phyloP scores from a whole-genome alignment of 2,888 invertebrate genomes.

The Cerastis leucographa region DNA sequence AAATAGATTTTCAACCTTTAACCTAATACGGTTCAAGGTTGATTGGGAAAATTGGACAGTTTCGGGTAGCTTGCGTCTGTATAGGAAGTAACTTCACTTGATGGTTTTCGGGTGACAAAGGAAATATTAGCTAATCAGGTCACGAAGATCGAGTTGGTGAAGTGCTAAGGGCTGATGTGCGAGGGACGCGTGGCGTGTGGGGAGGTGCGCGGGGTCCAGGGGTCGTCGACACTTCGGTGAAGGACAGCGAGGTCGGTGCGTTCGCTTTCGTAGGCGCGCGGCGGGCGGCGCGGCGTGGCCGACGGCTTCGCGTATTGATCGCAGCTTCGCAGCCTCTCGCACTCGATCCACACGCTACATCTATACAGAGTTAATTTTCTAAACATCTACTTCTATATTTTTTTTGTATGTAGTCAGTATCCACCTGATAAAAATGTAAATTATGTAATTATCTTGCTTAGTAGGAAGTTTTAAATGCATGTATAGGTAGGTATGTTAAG shows the following conservation, averaged over 20 bases:
- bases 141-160: conserved; percentile 81
- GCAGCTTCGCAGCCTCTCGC: conserved; percentile 84
- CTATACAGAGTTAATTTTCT: conserved; percentile 69
- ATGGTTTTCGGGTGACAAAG: conserved; percentile 51
- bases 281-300: conserved; percentile 71
- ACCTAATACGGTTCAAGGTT: no score
- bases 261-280: conserved; percentile 86
- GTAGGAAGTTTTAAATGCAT: neutral
- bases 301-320: conserved; percentile 83
- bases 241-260: conserved; percentile 89
- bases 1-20: no score
- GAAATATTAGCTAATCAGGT: conserved; percentile 81
- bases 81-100: neutral
- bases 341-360: conserved; percentile 66
- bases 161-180: conserved; percentile 76
- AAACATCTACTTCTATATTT: conserved; percentile 62
- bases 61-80: no score
- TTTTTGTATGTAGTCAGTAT: neutral
- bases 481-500: neutral
- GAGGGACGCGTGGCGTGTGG: conserved; percentile 70
- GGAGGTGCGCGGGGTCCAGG: conserved; percentile 74
- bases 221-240: conserved; percentile 89
- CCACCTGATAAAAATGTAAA: neutral
- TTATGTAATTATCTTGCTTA: conserved; percentile 1
- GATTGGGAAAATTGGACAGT: no score